Conservation (phyloP, 2,113 vertebrate species). For the Zeus faber region DNA sequence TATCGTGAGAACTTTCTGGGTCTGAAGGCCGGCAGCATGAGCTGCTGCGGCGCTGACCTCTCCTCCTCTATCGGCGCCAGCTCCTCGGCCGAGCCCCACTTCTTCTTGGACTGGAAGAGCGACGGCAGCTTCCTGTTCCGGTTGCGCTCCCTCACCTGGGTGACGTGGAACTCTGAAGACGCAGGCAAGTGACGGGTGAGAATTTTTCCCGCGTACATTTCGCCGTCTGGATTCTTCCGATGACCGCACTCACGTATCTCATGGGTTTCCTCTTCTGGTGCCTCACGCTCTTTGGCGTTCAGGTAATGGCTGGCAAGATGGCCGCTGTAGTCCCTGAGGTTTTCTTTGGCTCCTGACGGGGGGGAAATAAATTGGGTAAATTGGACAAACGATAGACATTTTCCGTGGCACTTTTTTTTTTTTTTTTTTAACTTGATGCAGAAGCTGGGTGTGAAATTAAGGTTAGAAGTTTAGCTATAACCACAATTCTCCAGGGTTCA, state of each 20-base stretch:
- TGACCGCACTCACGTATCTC: conserved; percentile 72
- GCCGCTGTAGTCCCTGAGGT: conserved; percentile 79
- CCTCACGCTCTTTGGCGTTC: conserved; percentile 48
- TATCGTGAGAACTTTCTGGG: conserved; percentile 68
- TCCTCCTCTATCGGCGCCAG: conserved; percentile 62
- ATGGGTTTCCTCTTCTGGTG: conserved; percentile 41
- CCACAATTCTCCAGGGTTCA: no score
- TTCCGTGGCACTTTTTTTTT: no score
- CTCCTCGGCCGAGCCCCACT: conserved; percentile 71
- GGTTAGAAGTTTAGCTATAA: no score
- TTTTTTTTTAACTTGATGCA: no score
- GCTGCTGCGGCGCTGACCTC: conserved; percentile 43
- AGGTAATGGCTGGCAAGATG: conserved; percentile 74
- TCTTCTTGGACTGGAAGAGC: conserved; percentile 72
- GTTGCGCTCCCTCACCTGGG: conserved; percentile 67
- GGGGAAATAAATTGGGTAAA: conserved; percentile 19
- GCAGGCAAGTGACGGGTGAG: not conserved
- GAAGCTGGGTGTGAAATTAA: no score
- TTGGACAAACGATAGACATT: not conserved
- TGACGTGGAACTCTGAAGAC: conserved; percentile 58
- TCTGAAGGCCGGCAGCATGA: conserved; percentile 42
- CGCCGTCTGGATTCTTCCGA: no score
- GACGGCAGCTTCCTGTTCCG: conserved; percentile 71
- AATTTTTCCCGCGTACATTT: no score
- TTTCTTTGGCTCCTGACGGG: conserved; percentile 73